These are phyloP conservation scores for Mallateleia sp. DNA, from an alignment of 2,888 invertebrate genomes.

Conservation along the genomic window DNA sequence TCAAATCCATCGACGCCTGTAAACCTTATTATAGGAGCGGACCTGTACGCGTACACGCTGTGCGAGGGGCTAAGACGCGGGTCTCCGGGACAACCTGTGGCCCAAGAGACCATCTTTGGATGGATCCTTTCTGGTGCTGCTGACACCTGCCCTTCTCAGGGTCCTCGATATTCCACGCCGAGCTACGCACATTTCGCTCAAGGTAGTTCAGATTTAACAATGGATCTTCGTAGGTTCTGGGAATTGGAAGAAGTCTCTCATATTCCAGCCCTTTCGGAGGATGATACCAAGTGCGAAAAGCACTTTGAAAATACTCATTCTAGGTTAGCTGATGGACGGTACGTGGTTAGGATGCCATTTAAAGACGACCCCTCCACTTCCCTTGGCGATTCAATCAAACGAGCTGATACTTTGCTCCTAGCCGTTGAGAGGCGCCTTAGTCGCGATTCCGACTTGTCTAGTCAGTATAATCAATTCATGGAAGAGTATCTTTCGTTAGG, in stretches of 20 bases:
- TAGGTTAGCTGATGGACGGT: background rate
- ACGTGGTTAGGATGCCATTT: background rate
- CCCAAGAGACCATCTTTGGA: too few relatives aligned
- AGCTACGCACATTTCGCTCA: background rate
- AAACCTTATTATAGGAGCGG: too few relatives aligned
- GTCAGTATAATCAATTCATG: background rate
- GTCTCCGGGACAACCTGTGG: background rate
- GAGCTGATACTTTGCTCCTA: background rate
- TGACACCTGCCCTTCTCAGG: background rate
- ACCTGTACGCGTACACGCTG: too few relatives aligned
- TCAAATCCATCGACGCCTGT: background rate
- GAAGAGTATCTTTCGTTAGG: too few relatives aligned
- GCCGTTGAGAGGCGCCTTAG: background rate
- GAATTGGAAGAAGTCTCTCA: background rate
- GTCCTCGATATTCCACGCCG: background rate
- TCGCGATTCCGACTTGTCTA: background rate
- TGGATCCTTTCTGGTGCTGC: background rate
- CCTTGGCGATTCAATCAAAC: background rate
- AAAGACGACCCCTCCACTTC: background rate
- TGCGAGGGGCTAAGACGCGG: too few relatives aligned
- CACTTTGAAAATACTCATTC: background rate
- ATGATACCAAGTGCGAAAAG: background rate
- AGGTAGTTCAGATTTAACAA: background rate
- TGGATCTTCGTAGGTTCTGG: background rate
- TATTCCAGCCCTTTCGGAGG: background rate